phyloP scores from a whole-genome alignment of 2,888 invertebrate genomes.

The Lamellibrachia columna region DNA sequence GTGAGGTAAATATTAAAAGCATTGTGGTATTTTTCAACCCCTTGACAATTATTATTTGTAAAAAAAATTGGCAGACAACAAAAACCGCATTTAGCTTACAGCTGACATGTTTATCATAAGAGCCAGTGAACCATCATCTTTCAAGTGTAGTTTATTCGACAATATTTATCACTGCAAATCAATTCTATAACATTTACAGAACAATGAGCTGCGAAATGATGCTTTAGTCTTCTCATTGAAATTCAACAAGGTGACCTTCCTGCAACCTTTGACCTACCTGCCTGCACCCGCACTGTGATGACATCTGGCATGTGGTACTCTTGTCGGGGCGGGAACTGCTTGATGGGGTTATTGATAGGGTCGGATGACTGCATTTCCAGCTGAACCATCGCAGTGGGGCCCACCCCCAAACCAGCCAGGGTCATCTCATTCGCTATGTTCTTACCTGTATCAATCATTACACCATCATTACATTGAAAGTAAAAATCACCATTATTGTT shows the following conservation, averaged over 20 bases:
- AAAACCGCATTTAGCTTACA: too few species aligned
- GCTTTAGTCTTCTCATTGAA: neutral
- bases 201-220: neutral
- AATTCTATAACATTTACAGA: neutral
- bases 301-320: constrained; percentile 65
- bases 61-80: neutral
- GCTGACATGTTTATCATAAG: too few species aligned
- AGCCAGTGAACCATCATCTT: too few species aligned
- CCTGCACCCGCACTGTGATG: constrained; percentile 59
- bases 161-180: too few species aligned
- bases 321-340: constrained; percentile 56
- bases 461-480: neutral
- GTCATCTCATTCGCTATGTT: constrained; percentile 52
- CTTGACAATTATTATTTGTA: neutral
- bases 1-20: neutral
- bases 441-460: constrained; percentile 49
- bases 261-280: constrained; percentile 10
- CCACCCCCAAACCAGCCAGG: constrained; percentile 61
- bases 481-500: neutral
- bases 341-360: constrained; percentile 62
- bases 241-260: neutral
- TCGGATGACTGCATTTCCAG: constrained; percentile 64
- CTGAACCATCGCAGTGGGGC: constrained; percentile 63
- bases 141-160: too few species aligned
- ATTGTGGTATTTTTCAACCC: neutral